These are phyloP conservation scores for Noctua pronuba DNA, from an alignment of 2,888 invertebrate genomes.

Conservation along the genomic window DNA sequence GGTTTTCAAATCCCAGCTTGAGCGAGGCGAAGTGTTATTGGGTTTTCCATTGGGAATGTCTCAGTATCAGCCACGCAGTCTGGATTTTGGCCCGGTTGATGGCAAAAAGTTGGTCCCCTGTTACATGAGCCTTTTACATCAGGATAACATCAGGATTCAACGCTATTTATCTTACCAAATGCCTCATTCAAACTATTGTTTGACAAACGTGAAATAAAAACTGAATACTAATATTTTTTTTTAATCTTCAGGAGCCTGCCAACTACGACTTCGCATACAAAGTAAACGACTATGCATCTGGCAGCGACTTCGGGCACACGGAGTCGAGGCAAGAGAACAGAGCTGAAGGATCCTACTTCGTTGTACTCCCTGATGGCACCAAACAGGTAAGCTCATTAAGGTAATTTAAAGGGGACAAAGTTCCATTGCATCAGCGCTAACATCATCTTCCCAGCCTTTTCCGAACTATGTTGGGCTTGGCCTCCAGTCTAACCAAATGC, in stretches of 20 bases:
- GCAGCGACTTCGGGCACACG: conserved; percentile 92
- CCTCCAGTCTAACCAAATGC: too few species aligned
- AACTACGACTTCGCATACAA: conserved; percentile 93
- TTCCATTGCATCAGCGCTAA: too few species aligned
- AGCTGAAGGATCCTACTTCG: conserved; percentile 92
- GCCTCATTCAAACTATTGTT: not conserved
- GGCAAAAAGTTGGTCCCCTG: too few species aligned
- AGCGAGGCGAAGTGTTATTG: not conserved
- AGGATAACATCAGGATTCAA: not conserved
- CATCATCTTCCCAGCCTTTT: too few species aligned
- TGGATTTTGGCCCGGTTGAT: not conserved
- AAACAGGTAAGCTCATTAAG: conserved; percentile 85
- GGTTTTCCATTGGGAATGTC: not conserved
- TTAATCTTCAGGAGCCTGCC: conserved; percentile 89
- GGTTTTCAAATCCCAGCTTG: not conserved
- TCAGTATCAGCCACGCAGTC: not conserved
- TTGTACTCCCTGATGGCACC: conserved; percentile 92
- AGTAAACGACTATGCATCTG: conserved; percentile 91
- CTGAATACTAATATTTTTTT: not conserved
- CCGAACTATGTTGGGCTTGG: too few species aligned
- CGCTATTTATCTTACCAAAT: not conserved
- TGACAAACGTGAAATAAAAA: not conserved
- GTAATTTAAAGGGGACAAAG: not conserved
- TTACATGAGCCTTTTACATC: not conserved
- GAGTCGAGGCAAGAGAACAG: conserved; percentile 91